Base-by-base conservation (phyloP, 1,140 invertebrate genomes). In the Camponotus pennsylvanicus region DNA sequence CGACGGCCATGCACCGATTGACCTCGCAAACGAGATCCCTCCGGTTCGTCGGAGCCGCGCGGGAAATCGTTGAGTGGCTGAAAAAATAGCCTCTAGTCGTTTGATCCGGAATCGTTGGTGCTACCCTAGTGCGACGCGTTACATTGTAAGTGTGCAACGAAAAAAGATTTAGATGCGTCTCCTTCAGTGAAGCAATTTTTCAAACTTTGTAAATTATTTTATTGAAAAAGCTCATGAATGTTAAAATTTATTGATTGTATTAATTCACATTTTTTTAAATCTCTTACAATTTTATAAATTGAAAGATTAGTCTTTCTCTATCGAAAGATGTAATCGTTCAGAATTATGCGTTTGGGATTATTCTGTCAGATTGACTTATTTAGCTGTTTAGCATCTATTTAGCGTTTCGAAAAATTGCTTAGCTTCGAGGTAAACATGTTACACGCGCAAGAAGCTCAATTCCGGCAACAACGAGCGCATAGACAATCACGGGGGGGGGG, bases 1-100 rank as follows among this genome's bases (percentile, higher is more conserved):
- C 79, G 42, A 66, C 40, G 55, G 77, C 75, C 66, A 83, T 45
- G 63, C 52, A 82, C 66, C 78, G 85, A 86, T 86, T 80, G 66
- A 86, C 85, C 85, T 82, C 79, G 78, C 69, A 86, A 86, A 86
- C 85, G 85, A 86, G 85, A 86, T 78, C 85, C 85, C 85, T 86
- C 78, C 78, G 85, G 85, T 86, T 86, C 78, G 82, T 86, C 85
- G 78, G 27, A 55, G 79, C 67, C 69, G 77, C 67, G 45, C 69
- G 59, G 59, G 78, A 83, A 78, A 67, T 73, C 67, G 55, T 78
- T 83, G 85, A 82, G 59, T 82, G 78, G 57, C n/a, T 86, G 84
- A 80, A 80, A 86, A 86, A 86, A 66, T 77, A 85, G 63, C 45
- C 82, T 67, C 70, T 78, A 55, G 70, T 77, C 73, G 59, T 85